Base-by-base conservation (phyloP, 1,140 invertebrate species). In the Sarcophaga peregrina region DNA sequence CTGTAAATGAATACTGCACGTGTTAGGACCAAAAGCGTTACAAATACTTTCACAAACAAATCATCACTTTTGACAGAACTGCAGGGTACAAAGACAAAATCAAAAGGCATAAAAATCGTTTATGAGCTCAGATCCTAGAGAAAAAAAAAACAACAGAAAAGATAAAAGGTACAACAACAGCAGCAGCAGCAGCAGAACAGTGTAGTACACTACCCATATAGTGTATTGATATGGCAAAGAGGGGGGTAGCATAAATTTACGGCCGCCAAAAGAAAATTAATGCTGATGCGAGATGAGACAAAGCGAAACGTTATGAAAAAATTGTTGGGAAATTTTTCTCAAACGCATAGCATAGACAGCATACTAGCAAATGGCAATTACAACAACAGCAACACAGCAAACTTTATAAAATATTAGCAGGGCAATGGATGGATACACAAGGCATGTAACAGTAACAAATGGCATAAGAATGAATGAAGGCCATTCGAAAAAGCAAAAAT, bases 401-500 rank as follows among this genome's bases (percentile, higher is more conserved):
- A 37, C 25, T 37, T 37, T 37, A 37, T 37, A 37, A 37, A 37
- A 37, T 37, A 37, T 37, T 37, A 78, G 15, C 68, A 72, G 68
- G 8, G 37, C 9, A 78, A 48, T n/a, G 37, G 15, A 48, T n/a
- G 37, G 15, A 58, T 13, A 80, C 50, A 80, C 11, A 2, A 15
- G 25, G n/a, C 78, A 80, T 37, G 25, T 54, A 80, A 37, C 47
- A 80, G 9, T 54, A 52, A 80, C 78, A 80, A 80, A n/a, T 25
- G 37, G n/a, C 17, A n/a, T 45, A 78, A 52, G 13, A 52, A 37
- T 37, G 25, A 37, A 37, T 37, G 25, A 37, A 37, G 25, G 25
- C 25, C 54, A 58, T 58, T 58, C 15, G 13, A 13, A n/a, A 8
- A 13, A 13, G 7, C 15, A 58, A 68, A 68, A 25, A 46, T 9